These are phyloP conservation scores for Pristiophorus japonicus DNA, from an alignment of 2,113 vertebrate genomes.

Conservation along the genomic window DNA sequence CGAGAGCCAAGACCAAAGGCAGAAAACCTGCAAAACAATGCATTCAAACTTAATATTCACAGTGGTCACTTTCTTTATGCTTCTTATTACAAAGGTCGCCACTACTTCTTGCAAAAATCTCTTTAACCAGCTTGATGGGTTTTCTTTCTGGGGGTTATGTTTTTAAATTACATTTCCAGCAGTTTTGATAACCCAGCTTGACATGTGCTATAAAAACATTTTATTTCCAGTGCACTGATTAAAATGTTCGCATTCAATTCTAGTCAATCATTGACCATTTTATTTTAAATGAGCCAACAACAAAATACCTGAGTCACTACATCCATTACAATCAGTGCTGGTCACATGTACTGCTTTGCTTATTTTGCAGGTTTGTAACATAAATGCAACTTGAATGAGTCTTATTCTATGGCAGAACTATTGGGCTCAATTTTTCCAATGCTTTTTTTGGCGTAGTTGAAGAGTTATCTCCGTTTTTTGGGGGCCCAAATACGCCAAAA, in stretches of 20 bases:
- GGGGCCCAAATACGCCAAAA: too few relatives aligned
- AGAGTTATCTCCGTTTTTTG: too few relatives aligned
- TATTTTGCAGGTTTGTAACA: not conserved
- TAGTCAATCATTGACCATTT: not conserved
- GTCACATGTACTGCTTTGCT: not conserved
- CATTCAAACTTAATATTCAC: not conserved
- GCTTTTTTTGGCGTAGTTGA: too few relatives aligned
- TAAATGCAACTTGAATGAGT: not conserved
- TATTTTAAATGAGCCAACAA: not conserved
- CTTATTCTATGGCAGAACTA: not conserved
- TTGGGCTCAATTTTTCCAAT: too few relatives aligned
- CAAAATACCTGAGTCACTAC: not conserved
- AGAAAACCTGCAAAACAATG: conserved; percentile 69
- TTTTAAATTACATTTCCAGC: not conserved
- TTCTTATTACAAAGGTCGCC: not conserved
- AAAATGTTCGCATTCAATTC: not conserved
- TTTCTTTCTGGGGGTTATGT: not conserved
- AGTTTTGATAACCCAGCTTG: not conserved
- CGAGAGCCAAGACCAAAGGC: conserved; percentile 93
- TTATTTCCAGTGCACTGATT: not conserved
- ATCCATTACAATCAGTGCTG: not conserved
- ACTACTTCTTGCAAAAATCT: not conserved
- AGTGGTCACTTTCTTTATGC: not conserved
- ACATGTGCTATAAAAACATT: not conserved
- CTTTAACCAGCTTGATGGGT: not conserved